Evolutionary conservation across 1,140 invertebrate genomes (phyloP).

Genomic region (Coelopa frigida): DNA sequence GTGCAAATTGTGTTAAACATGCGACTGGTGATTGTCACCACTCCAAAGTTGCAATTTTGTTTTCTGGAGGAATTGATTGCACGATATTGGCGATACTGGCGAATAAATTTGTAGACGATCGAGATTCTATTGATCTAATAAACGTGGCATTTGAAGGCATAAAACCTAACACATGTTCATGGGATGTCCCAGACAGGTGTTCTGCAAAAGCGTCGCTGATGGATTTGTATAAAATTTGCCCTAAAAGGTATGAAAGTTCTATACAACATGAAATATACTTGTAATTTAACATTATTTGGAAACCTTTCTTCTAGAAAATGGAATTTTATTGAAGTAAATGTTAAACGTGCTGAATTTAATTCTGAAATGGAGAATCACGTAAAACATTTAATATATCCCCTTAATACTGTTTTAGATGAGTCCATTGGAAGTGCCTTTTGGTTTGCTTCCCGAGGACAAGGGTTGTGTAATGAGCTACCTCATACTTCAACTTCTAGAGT

Average conservation of each 20-base stretch:
- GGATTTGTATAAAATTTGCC: slow-evolving; percentile 65
- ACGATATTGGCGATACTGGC: slow-evolving; percentile 76
- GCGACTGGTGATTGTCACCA: slow-evolving; percentile 54
- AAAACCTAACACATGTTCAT: slow-evolving; percentile 18
- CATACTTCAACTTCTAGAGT: slow-evolving; percentile 60
- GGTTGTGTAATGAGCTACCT: slow-evolving; percentile 41
- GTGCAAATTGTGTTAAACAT: slow-evolving; percentile 53
- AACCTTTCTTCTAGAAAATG: slow-evolving; percentile 48
- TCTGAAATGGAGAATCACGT: slow-evolving; percentile 52
- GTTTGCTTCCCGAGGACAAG: slow-evolving; percentile 81
- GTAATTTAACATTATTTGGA: background rate
- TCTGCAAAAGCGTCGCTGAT: slow-evolving; percentile 66
- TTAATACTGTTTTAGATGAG: slow-evolving; percentile 87
- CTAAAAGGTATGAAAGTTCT: slow-evolving; percentile 52
- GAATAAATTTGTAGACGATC: slow-evolving; percentile 60
- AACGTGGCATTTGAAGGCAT: slow-evolving; percentile 88
- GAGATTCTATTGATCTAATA: slow-evolving; percentile 82
- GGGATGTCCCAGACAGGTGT: slow-evolving; percentile 67
- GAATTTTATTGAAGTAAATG: slow-evolving; percentile 62
- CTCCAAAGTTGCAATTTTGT: slow-evolving; percentile 76
- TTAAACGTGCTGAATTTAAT: slow-evolving; percentile 62
- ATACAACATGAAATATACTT: background rate
- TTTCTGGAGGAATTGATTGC: slow-evolving; percentile 95
- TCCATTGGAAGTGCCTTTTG: slow-evolving; percentile 89
- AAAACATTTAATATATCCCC: slow-evolving; percentile 71